Evolutionary conservation across 23 tunicate genomes (phyloP), one percentile per base, ranked within the genome.

Genomic region (Diplosoma virens): DNA sequence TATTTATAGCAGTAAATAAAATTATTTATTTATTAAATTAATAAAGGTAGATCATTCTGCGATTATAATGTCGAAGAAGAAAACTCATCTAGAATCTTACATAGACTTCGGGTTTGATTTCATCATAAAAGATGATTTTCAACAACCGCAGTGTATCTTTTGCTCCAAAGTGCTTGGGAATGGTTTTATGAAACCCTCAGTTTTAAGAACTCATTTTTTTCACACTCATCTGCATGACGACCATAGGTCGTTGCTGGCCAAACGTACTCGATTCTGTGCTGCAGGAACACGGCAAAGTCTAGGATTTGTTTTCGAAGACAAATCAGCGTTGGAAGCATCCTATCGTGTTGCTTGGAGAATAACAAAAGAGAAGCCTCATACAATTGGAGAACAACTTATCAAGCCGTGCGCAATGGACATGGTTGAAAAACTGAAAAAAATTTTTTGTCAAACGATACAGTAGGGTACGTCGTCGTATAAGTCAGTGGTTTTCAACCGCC

Each of bases 291-390:
- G 35, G 28, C 50, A 25, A 34, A 67, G 36, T n/a, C 36, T 67
- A 67, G 74, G 74, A 67, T 67, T 67, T 52, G 35, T 50, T 67
- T 67, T 26, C 74, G 52, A 34, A 67, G 74, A 67, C 25, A 67
- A 67, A 67, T 26, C 74, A 67, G 74, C 52, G 36, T 67, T 36
- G 74, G 25, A 67, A 67, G 74, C 74, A 67, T 67, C 74, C 35
- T 67, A 67, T 67, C 74, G 52, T 67, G 50, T 67, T 67, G 52
- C 74, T 67, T 67, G 36, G 28, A 67, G 74, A 67, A 67, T 67
- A 67, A 11, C 24, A 7, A 67, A 34, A 36, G 74, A 67, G 36
- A 67, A 67, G 74, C 52, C n/a, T n/a, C n/a, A n/a, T n/a, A n/a
- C n/a, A n/a, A n/a, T n/a, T n/a, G n/a, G n/a, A n/a, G n/a, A n/a